Conservation (phyloP, 2,888 invertebrate species). For the Ichneumoninae sp. region DNA sequence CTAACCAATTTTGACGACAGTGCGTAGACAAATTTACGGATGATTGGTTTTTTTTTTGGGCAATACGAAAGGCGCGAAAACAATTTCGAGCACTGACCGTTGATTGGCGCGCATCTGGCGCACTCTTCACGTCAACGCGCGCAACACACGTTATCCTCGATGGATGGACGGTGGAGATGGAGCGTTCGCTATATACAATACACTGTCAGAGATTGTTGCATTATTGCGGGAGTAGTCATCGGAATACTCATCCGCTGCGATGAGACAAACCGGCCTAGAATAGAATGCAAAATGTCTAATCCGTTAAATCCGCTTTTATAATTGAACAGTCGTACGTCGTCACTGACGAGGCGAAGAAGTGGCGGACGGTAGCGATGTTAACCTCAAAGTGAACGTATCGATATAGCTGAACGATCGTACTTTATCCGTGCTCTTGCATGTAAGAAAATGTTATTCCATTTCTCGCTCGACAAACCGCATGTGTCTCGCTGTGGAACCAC, state of each 20-base stretch:
- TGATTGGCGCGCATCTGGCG: conserved; percentile 29
- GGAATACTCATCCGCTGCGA: conserved; percentile 25
- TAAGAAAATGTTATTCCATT: background rate
- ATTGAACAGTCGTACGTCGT: conserved; percentile 59
- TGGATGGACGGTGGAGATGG: background rate
- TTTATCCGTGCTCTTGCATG: background rate
- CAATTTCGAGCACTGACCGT: conserved; percentile 31
- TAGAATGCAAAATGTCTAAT: conserved; percentile 57
- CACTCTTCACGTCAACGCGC: conserved; percentile 34
- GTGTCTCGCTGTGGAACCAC: background rate
- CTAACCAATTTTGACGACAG: background rate
- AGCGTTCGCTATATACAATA: conserved; percentile 42
- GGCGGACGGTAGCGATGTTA: conserved; percentile 47
- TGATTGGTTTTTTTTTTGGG: conserved; percentile 39
- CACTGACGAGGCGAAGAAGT: conserved; percentile 41
- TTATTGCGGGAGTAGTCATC: conserved; percentile 63
- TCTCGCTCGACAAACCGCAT: background rate
- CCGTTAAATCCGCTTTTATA: conserved; percentile 52
- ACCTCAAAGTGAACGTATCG: conserved; percentile 59
- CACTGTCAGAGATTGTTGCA: conserved; percentile 41
- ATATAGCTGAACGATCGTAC: conserved; percentile 21
- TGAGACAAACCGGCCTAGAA: conserved; percentile 56
- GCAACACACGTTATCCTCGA: conserved; percentile 1
- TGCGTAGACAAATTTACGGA: background rate
- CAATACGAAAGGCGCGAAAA: conserved; percentile 43